phyloP scores from a whole-genome alignment of 2,113 vertebrate species.

The Amphiprion ocellaris region DNA sequence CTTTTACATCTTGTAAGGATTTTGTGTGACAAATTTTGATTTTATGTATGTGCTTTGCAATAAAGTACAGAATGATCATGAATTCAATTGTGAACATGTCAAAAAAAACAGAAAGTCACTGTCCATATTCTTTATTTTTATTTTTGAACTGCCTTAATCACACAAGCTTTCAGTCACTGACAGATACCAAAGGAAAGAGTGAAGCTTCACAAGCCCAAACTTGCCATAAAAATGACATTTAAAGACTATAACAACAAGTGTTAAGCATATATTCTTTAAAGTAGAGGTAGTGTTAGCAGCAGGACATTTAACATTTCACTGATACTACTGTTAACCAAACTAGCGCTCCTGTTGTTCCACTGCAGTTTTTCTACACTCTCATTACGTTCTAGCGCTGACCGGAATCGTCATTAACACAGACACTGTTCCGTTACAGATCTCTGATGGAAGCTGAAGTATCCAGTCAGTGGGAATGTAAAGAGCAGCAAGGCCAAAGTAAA shows the following conservation, averaged over 20 bases:
- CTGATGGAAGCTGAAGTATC: conserved; percentile 33
- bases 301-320: conserved; percentile 36
- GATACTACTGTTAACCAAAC: background rate
- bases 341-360: background rate
- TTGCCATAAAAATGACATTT: background rate
- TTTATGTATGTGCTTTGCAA: conserved; percentile 12
- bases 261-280: background rate
- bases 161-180: conserved; percentile 21
- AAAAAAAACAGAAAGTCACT: background rate
- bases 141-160: conserved; percentile 44
- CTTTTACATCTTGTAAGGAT: conserved; percentile 4
- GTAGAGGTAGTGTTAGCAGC: conserved; percentile 64
- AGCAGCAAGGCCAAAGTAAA: conserved; percentile 39
- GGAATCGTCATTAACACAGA: conserved; percentile 2
- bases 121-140: conserved; percentile 30
- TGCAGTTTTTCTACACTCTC: background rate
- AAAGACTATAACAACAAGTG: conserved; percentile 20
- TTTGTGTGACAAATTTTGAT: conserved; percentile 15
- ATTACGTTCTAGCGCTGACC: conserved; percentile 2
- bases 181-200: conserved; percentile 22
- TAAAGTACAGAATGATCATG: background rate
- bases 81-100: background rate
- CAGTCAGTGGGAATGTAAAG: conserved; percentile 44
- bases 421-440: conserved; percentile 24
- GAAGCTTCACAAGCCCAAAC: conserved; percentile 36